These are phyloP conservation scores for Athene cunicularia DNA, from an alignment of 2,113 vertebrate species.

Conservation along the genomic window DNA sequence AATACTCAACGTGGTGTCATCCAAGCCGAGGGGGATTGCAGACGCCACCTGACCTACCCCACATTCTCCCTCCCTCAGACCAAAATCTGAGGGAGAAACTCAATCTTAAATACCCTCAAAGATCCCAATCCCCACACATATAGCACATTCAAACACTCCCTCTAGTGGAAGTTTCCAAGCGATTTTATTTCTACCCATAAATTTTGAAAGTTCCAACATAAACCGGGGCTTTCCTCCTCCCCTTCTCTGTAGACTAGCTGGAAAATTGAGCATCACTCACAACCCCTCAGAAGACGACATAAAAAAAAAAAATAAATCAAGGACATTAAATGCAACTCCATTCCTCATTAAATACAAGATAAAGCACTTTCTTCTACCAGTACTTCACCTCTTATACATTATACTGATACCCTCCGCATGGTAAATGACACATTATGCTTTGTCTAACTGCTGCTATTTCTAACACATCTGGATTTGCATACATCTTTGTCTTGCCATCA, in stretches of 20 bases:
- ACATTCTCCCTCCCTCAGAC: background rate
- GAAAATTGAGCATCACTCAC: background rate
- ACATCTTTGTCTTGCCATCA: background rate
- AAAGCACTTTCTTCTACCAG: background rate
- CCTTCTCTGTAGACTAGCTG: background rate
- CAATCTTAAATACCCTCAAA: background rate
- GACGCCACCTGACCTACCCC: background rate
- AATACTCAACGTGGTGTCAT: background rate
- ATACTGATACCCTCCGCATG: background rate
- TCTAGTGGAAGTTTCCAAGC: conserved; percentile 43
- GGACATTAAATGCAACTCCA: background rate
- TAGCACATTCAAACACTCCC: conserved; percentile 45
- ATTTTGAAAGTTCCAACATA: background rate
- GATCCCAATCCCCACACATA: background rate
- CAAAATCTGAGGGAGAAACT: background rate
- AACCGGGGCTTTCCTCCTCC: background rate
- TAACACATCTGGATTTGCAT: background rate
- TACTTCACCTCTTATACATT: background rate
- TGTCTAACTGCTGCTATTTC: background rate
- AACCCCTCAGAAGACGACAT: background rate
- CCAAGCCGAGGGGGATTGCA: background rate
- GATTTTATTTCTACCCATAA: background rate
- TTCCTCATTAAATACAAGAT: background rate
- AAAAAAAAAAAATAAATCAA: background rate
- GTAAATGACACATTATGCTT: background rate